Evolutionary conservation across 2,113 vertebrate genomes (phyloP).

Genomic region (Aptenodytes forsteri): DNA sequence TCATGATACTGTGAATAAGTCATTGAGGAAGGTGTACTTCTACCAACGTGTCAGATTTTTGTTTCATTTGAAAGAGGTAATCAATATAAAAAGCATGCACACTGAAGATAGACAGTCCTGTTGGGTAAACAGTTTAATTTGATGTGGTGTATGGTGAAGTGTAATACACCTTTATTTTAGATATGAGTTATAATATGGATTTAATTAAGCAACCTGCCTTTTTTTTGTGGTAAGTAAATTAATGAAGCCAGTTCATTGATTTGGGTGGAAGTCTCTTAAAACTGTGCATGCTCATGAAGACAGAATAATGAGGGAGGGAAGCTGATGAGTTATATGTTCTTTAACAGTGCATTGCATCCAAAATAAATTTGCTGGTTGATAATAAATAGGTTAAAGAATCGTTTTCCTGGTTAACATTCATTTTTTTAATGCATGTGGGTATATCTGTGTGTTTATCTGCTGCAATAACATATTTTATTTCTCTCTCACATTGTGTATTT

Average conservation of each 20-base stretch:
- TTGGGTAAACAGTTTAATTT: neutral
- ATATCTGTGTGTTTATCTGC: neutral
- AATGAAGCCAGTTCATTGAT: neutral
- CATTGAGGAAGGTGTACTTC: neutral
- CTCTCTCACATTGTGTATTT: neutral
- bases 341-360: neutral
- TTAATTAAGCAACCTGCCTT: neutral
- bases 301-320: neutral
- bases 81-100: neutral
- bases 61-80: neutral
- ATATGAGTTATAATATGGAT: neutral
- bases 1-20: neutral
- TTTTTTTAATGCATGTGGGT: fast-evolving
- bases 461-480: neutral
- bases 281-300: neutral
- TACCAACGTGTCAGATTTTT: neutral
- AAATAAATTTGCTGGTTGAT: neutral
- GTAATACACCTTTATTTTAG: neutral
- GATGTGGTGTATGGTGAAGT: neutral
- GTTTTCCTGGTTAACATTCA: neutral
- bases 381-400: neutral
- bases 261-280: neutral
- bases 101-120: fast-evolving
- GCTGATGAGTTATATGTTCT: neutral
- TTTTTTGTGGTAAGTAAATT: neutral